Percentiles rank a stretch among this genome's conserved stretches.
Conservation (phyloP, 2,888 invertebrate species). For the Shargacucullia verbasci region DNA sequence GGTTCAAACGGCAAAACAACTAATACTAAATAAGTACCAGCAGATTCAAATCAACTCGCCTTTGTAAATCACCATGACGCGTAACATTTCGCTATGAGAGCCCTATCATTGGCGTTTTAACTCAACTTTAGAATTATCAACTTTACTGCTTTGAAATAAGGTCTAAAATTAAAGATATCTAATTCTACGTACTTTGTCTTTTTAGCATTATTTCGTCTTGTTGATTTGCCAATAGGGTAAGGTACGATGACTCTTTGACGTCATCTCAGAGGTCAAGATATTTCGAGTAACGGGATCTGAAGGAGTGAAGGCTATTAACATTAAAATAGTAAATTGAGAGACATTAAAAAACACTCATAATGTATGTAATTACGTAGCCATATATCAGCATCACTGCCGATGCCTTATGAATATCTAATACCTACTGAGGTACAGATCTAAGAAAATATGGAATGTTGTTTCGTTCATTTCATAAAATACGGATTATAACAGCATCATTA, state of each 20-base stretch:
- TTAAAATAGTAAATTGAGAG: no score
- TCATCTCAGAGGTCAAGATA: not conserved
- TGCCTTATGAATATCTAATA: no score
- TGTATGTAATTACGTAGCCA: no score
- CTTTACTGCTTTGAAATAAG: not conserved
- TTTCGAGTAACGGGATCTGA: not conserved
- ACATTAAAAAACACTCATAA: not conserved
- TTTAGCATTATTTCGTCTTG: constrained; percentile 15
- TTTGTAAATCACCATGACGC: constrained; percentile 39
- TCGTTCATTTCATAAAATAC: no score
- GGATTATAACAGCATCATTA: no score
- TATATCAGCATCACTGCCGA: no score
- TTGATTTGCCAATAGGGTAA: constrained; percentile 17
- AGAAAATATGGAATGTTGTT: no score
- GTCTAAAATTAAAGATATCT: constrained; percentile 1
- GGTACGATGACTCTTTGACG: constrained; percentile 7
- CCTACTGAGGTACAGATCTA: no score
- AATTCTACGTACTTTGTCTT: constrained; percentile 10
- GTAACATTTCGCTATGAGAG: constrained; percentile 23
- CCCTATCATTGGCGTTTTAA: constrained; percentile 21
- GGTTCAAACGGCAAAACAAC: constrained; percentile 13
- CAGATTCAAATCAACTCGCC: constrained; percentile 43
- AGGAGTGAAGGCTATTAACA: not conserved
- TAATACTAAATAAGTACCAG: constrained; percentile 23
- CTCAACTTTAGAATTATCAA: constrained; percentile 7